Percentiles rank a stretch among this genome's conserved stretches.
phyloP scores from a whole-genome alignment of 1,140 invertebrate species.

The Calephelis nemesis region DNA sequence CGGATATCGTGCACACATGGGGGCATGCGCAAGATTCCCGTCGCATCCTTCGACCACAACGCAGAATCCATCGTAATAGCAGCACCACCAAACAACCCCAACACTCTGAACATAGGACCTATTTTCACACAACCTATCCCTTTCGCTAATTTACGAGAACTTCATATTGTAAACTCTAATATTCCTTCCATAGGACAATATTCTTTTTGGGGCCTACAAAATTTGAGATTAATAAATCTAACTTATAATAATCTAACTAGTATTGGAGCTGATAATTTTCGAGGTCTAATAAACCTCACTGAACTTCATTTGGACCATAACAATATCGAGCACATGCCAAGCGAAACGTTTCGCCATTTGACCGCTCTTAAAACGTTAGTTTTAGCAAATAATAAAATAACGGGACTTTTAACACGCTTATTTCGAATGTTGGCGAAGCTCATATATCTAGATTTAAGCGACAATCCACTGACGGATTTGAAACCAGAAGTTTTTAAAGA shows the following conservation, averaged over 20 bases:
- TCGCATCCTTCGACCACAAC: conserved; percentile 80
- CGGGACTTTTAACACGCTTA: conserved; percentile 83
- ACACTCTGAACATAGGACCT: conserved; percentile 86
- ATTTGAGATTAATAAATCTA: conserved; percentile 85
- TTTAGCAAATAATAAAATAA: conserved; percentile 85
- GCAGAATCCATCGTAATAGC: conserved; percentile 85
- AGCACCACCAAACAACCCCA: conserved; percentile 81
- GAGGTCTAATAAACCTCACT: conserved; percentile 85
- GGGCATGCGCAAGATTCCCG: conserved; percentile 81
- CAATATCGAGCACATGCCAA: conserved; percentile 84
- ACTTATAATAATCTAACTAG: conserved; percentile 88
- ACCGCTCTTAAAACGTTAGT: conserved; percentile 83
- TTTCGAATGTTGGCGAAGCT: conserved; percentile 85
- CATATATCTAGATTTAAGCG: conserved; percentile 85
- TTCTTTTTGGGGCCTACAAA: conserved; percentile 87
- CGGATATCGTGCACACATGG: conserved; percentile 78
- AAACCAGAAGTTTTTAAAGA: conserved; percentile 89
- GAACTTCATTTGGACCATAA: conserved; percentile 93
- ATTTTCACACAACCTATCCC: conserved; percentile 81
- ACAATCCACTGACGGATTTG: conserved; percentile 85
- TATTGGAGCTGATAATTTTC: conserved; percentile 90
- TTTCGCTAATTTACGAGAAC: conserved; percentile 84
- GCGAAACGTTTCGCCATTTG: conserved; percentile 86
- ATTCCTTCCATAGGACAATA: conserved; percentile 88
- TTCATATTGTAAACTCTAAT: conserved; percentile 87